These are phyloP conservation scores for Plusia festucae DNA, from an alignment of 2,888 invertebrate genomes.

Conservation along the genomic window DNA sequence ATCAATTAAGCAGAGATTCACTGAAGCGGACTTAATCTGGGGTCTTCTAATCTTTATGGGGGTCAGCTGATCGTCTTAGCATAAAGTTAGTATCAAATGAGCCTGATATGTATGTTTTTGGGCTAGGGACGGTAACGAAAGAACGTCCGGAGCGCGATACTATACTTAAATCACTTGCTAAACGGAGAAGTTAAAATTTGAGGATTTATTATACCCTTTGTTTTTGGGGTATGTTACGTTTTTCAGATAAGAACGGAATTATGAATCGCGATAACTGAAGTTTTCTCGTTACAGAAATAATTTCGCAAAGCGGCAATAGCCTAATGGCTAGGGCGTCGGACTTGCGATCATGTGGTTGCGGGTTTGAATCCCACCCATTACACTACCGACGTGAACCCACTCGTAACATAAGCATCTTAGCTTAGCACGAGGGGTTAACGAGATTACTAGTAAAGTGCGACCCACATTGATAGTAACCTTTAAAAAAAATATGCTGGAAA, in stretches of 20 bases:
- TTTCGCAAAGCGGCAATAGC: too few species aligned
- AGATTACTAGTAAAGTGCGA: too few species aligned
- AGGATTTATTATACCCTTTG: conserved; percentile 33
- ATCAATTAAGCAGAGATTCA: conserved; percentile 41
- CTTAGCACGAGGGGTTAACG: too few species aligned
- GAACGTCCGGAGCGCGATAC: conserved; percentile 19
- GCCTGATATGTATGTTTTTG: conserved; percentile 41
- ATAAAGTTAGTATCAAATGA: conserved; percentile 39
- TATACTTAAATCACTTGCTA: conserved; percentile 45
- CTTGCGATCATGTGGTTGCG: too few species aligned
- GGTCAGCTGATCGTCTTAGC: conserved; percentile 28
- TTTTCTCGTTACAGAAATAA: neutral
- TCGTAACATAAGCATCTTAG: too few species aligned
- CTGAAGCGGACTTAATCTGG: conserved; percentile 38
- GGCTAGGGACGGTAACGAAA: conserved; percentile 13
- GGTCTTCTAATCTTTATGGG: conserved; percentile 32
- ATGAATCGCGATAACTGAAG: neutral
- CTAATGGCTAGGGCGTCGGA: too few species aligned
- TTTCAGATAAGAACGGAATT: neutral
- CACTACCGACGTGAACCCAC: too few species aligned
- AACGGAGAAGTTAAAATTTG: conserved; percentile 39
- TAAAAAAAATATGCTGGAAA: too few species aligned
- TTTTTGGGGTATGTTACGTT: conserved; percentile 23
- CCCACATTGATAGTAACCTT: too few species aligned
- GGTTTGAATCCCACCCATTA: too few species aligned